These are phyloP conservation scores for Drosophila seclusa DNA, from an alignment of 2,888 invertebrate species.

Conservation along the genomic window DNA sequence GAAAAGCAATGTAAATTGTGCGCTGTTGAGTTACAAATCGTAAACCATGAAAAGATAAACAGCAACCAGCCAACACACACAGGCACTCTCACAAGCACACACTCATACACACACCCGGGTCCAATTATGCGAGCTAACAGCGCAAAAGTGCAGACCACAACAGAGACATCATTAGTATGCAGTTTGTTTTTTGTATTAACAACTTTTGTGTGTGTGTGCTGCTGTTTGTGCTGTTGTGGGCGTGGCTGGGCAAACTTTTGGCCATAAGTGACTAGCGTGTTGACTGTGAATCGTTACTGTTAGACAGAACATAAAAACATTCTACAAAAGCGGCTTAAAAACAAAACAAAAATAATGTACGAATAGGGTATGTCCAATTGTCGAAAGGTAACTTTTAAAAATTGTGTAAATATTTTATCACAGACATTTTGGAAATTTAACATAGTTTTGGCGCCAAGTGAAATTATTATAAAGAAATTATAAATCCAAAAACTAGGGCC, in stretches of 20 bases:
- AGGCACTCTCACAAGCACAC: background rate
- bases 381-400: background rate
- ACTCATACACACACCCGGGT: slow-evolving; percentile 11
- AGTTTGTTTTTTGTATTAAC: slow-evolving; percentile 56
- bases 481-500: too few species aligned
- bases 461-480: too few species aligned
- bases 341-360: background rate
- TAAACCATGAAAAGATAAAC: slow-evolving; percentile 42
- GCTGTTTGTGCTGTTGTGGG: slow-evolving; percentile 4
- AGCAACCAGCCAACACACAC: background rate
- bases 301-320: slow-evolving; percentile 11
- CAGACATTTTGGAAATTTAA: too few species aligned
- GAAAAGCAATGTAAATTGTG: background rate
- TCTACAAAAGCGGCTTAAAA: slow-evolving; percentile 2
- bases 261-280: slow-evolving; percentile 52
- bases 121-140: slow-evolving; percentile 55
- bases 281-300: slow-evolving; percentile 28
- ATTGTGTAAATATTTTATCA: background rate
- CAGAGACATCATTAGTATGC: slow-evolving; percentile 64
- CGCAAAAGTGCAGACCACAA: slow-evolving; percentile 55
- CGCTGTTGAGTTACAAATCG: slow-evolving; percentile 31
- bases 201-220: slow-evolving; percentile 16
- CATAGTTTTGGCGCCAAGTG: too few species aligned
- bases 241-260: slow-evolving; percentile 35
- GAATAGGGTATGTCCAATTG: background rate